phyloP scores from a whole-genome alignment of 1,140 invertebrate species.

The Heliconius eleuchia region DNA sequence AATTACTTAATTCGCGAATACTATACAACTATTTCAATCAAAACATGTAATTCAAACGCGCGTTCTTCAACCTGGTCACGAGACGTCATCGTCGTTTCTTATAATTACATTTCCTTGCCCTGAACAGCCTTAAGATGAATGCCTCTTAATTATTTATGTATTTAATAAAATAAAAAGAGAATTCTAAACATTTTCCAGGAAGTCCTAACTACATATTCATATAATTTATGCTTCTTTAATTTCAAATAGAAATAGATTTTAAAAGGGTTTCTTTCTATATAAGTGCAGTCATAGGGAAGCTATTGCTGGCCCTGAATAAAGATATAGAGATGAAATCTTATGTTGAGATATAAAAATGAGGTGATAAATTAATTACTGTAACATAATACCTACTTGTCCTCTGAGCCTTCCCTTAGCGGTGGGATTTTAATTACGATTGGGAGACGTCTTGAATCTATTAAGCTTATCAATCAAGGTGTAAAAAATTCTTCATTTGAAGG shows the following conservation, averaged over 20 bases:
- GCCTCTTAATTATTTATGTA: slow-evolving; percentile 66
- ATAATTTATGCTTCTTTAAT: slow-evolving; percentile 37
- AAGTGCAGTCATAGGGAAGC: slow-evolving; percentile 29
- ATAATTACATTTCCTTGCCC: slow-evolving; percentile 66
- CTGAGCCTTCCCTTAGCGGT: background rate
- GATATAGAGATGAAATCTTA: slow-evolving; percentile 23
- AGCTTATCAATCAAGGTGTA: background rate
- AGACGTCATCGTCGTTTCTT: slow-evolving; percentile 67
- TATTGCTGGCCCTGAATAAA: slow-evolving; percentile 31
- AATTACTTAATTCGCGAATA: background rate
- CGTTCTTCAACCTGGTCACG: slow-evolving; percentile 52
- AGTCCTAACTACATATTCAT: slow-evolving; percentile 42
- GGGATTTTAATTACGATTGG: background rate
- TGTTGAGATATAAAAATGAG: slow-evolving; percentile 6
- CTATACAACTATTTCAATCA: slow-evolving; percentile 25
- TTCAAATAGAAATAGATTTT: slow-evolving; percentile 38
- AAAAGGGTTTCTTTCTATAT: slow-evolving; percentile 32
- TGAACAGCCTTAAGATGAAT: slow-evolving; percentile 60
- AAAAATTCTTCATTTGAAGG: background rate
- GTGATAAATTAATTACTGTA: slow-evolving; percentile 8
- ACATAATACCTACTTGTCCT: background rate
- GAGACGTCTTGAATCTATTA: background rate
- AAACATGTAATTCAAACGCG: slow-evolving; percentile 44
- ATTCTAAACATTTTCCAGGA: slow-evolving; percentile 41
- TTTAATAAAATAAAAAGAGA: slow-evolving; percentile 47